These are phyloP conservation scores for Oplegnathus fasciatus DNA, from an alignment of 2,113 vertebrate genomes.

Conservation along the genomic window DNA sequence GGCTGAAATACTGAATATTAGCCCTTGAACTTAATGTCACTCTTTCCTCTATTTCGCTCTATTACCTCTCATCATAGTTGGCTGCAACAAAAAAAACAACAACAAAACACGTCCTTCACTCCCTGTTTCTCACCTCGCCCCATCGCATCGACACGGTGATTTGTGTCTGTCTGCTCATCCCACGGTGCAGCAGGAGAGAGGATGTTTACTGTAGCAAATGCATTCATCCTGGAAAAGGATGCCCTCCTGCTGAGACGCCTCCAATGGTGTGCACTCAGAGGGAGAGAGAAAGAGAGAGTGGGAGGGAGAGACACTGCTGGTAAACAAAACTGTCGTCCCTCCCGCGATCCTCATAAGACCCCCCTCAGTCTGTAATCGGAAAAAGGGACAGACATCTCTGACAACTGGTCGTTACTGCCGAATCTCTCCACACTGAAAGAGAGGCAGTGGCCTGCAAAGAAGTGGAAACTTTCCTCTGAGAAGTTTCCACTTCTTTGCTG, in stretches of 20 bases:
- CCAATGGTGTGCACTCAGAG: slow-evolving; percentile 62
- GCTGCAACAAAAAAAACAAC: background rate
- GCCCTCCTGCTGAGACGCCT: slow-evolving; percentile 66
- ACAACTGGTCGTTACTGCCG: slow-evolving; percentile 32
- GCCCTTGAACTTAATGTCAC: background rate
- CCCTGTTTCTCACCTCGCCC: slow-evolving; percentile 30
- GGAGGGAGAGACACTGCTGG: slow-evolving; percentile 6
- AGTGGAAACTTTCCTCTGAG: background rate
- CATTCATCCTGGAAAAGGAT: slow-evolving; percentile 60
- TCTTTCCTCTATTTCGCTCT: background rate
- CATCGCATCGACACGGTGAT: slow-evolving; percentile 46
- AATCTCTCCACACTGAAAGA: slow-evolving; percentile 11
- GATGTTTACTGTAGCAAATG: slow-evolving; percentile 70
- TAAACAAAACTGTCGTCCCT: slow-evolving; percentile 48
- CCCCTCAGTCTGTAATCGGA: background rate
- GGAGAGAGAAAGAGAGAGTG: slow-evolving; percentile 21
- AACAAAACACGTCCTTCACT: slow-evolving; percentile 48
- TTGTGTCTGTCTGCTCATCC: slow-evolving; percentile 63
- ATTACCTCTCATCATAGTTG: slow-evolving; percentile 17
- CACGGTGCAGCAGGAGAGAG: slow-evolving; percentile 45
- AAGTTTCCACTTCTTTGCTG: background rate
- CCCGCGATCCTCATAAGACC: slow-evolving; percentile 16
- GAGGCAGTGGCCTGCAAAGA: background rate
- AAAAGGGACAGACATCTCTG: slow-evolving; percentile 16
- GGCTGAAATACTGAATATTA: background rate